A percentile compares a stretch with the other conserved stretches of the same genome.
phyloP scores from a whole-genome alignment of 2,888 invertebrate species.

The Oscheius sp. region DNA sequence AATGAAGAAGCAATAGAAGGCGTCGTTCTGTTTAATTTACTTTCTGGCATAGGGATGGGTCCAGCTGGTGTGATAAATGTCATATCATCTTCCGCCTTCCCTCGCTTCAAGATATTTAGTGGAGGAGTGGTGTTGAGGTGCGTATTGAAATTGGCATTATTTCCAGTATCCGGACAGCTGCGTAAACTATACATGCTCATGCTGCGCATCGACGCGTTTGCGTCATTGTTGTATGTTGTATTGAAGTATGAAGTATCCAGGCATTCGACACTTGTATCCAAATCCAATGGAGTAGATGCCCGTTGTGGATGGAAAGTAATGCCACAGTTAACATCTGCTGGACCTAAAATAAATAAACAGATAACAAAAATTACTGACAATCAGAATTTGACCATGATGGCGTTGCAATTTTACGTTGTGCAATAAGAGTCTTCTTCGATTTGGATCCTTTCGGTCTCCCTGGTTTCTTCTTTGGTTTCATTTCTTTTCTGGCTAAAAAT shows the following conservation, averaged over 20 bases:
- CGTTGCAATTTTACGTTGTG: neutral
- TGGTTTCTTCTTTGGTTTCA: neutral
- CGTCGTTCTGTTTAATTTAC: no score
- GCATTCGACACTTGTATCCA: neutral
- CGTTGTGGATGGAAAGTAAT: neutral
- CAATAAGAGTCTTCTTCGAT: neutral
- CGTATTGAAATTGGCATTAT: neutral
- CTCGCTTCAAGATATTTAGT: no score
- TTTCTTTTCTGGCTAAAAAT: neutral
- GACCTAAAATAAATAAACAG: neutral
- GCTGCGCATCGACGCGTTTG: no score
- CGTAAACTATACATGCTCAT: neutral
- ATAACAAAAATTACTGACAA: neutral
- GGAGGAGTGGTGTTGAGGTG: no score
- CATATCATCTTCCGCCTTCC: no score
- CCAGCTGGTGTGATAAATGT: no score
- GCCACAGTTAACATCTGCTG: neutral
- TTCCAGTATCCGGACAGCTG: neutral
- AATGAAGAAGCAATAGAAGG: no score
- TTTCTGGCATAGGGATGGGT: no score
- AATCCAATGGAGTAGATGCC: neutral
- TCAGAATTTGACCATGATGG: neutral
- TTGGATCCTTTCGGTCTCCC: constrained; percentile 9
- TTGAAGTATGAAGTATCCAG: no score
- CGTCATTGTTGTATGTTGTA: no score